A percentile compares a stretch with the other conserved stretches of the same genome.
Evolutionary conservation across 2,888 invertebrate genomes (phyloP).

Genomic region (Steinernema scapterisci): DNA sequence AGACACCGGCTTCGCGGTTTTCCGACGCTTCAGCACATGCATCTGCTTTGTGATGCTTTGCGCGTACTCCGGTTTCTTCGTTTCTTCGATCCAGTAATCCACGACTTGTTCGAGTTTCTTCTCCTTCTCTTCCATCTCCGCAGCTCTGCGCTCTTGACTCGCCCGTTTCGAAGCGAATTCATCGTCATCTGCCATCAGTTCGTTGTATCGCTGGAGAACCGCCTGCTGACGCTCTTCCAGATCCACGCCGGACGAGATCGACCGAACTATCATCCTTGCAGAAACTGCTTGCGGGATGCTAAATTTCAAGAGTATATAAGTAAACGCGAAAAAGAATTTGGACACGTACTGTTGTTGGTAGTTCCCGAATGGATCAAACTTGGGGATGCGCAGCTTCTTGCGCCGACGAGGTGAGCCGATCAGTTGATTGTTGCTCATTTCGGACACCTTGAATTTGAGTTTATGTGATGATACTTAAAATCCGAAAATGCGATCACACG

Average conservation of each 20-base stretch:
- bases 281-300: background rate
- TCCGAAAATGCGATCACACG: too few species aligned
- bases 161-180: background rate
- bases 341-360: background rate
- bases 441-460: too few species aligned
- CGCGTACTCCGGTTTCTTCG: slow-evolving; percentile 17
- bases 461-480: too few species aligned
- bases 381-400: slow-evolving; percentile 13
- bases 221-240: background rate
- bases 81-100: background rate
- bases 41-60: background rate
- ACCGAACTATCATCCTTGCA: background rate
- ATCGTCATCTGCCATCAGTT: background rate
- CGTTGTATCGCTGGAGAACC: background rate
- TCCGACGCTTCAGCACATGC: slow-evolving; percentile 4
- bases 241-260: background rate
- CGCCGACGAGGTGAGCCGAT: background rate
- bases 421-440: background rate
- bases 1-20: too few species aligned
- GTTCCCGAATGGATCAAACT: background rate
- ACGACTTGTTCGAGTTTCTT: background rate
- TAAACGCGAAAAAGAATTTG: background rate
- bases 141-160: background rate
- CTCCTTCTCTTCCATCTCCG: background rate
- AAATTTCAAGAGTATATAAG: background rate